These are phyloP conservation scores for Megalopta genalis DNA, from an alignment of 1,140 invertebrate species.

Conservation along the genomic window DNA sequence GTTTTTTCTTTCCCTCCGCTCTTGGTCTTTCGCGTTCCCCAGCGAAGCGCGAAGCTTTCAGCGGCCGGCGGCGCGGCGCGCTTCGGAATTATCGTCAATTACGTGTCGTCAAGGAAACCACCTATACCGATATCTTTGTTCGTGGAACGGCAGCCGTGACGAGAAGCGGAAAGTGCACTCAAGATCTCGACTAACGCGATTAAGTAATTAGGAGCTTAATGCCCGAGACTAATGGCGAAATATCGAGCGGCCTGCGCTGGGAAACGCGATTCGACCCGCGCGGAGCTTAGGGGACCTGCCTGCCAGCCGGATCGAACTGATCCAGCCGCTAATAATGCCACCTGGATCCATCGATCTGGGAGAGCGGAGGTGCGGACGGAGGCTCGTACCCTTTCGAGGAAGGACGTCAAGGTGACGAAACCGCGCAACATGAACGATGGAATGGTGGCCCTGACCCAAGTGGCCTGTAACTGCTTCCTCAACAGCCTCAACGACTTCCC, in stretches of 20 bases:
- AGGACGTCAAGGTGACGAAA: constrained; percentile 87
- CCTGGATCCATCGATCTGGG: no score
- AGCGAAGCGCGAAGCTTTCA: background rate
- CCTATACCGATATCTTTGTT: constrained; percentile 15
- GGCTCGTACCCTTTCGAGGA: constrained; percentile 86
- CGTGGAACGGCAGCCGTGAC: constrained; percentile 39
- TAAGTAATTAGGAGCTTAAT: constrained; percentile 51
- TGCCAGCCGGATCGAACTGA: no score
- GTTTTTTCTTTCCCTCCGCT: background rate
- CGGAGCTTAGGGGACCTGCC: no score
- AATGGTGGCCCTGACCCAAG: constrained; percentile 86
- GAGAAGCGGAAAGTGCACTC: constrained; percentile 37
- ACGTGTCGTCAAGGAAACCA: constrained; percentile 26
- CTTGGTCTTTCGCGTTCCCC: background rate
- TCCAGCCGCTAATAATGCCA: no score
- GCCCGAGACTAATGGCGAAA: constrained; percentile 54
- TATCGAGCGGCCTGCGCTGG: constrained; percentile 5
- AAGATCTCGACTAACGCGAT: constrained; percentile 45
- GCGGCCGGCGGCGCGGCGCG: background rate
- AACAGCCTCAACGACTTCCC: constrained; percentile 83
- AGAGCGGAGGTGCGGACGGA: no score
- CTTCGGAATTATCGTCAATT: constrained; percentile 41
- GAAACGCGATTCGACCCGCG: background rate
- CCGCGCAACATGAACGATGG: constrained; percentile 89
- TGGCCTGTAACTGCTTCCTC: constrained; percentile 83